These are phyloP conservation scores for Paramormyrops kingsleyae DNA, from an alignment of 2,113 vertebrate genomes.

Conservation along the genomic window DNA sequence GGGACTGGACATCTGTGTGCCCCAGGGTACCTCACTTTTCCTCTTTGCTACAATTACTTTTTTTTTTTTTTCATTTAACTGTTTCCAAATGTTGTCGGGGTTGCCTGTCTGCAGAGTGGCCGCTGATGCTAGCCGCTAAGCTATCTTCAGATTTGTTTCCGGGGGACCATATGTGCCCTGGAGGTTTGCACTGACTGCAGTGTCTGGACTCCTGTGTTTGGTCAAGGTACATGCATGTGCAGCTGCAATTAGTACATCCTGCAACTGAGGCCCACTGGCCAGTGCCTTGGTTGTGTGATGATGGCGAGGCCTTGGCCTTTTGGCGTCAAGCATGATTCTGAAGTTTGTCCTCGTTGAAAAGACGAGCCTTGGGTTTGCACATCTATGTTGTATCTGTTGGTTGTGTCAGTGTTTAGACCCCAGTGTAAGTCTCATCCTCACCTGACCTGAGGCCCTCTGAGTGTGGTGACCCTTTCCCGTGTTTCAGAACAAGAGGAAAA, in stretches of 20 bases:
- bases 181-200: slow-evolving; percentile 42
- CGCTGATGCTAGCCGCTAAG: slow-evolving; percentile 77
- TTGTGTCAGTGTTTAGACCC: neutral
- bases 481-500: slow-evolving; percentile 92
- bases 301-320: neutral
- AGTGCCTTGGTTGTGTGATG: neutral
- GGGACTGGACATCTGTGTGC: slow-evolving; percentile 36
- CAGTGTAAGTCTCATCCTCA: neutral
- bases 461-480: slow-evolving; percentile 13
- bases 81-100: slow-evolving; percentile 56
- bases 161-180: slow-evolving; percentile 43
- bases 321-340: neutral
- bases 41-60: slow-evolving; percentile 36
- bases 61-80: slow-evolving; percentile 41
- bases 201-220: slow-evolving; percentile 34
- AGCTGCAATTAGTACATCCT: slow-evolving; percentile 40
- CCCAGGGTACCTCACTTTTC: slow-evolving; percentile 20
- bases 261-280: neutral
- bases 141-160: slow-evolving; percentile 44
- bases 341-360: neutral
- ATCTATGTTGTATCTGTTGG: neutral
- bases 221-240: slow-evolving; percentile 9
- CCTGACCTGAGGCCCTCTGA: neutral
- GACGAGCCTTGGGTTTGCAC: neutral
- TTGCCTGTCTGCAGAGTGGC: slow-evolving; percentile 37